A percentile compares a stretch with the other conserved stretches of the same genome.
These are phyloP conservation scores for Eristalis intricaria DNA, from an alignment of 2,888 invertebrate species.

Conservation along the genomic window DNA sequence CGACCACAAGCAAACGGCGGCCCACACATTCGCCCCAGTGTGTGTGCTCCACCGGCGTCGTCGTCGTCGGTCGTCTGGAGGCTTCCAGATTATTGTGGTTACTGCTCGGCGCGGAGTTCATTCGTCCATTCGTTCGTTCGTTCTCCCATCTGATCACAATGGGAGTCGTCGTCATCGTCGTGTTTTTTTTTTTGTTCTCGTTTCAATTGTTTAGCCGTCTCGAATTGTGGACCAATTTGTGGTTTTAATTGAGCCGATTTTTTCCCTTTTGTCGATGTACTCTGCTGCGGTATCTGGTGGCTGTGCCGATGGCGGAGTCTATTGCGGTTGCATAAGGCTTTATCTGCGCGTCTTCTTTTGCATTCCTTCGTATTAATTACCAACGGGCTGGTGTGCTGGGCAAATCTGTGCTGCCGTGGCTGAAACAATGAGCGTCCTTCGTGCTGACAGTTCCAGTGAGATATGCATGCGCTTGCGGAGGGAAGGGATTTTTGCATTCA, in stretches of 20 bases:
- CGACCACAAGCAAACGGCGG: not conserved
- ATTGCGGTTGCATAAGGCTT: not conserved
- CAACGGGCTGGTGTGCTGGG: not conserved
- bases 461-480: not conserved
- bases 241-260: slow-evolving; percentile 56
- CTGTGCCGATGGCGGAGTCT: not conserved
- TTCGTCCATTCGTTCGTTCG: not conserved
- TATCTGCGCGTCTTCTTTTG: not conserved
- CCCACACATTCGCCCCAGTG: not conserved
- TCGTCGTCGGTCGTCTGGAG: not conserved
- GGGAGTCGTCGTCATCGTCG: not conserved
- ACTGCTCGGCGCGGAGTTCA: not conserved
- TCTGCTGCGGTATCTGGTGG: not conserved
- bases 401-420: slow-evolving; percentile 1
- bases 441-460: slow-evolving; percentile 42
- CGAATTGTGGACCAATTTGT: slow-evolving; percentile 51
- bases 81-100: not conserved
- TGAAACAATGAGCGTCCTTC: slow-evolving; percentile 48
- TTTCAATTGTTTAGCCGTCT: slow-evolving; percentile 14
- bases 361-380: slow-evolving; percentile 1
- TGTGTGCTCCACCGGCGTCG: too few relatives aligned
- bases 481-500: not conserved
- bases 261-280: not conserved
- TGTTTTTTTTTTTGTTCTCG: not conserved
- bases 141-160: not conserved